Conservation (phyloP, 2,797 vertebrate genomes). For the Ceryle rudis region DNA sequence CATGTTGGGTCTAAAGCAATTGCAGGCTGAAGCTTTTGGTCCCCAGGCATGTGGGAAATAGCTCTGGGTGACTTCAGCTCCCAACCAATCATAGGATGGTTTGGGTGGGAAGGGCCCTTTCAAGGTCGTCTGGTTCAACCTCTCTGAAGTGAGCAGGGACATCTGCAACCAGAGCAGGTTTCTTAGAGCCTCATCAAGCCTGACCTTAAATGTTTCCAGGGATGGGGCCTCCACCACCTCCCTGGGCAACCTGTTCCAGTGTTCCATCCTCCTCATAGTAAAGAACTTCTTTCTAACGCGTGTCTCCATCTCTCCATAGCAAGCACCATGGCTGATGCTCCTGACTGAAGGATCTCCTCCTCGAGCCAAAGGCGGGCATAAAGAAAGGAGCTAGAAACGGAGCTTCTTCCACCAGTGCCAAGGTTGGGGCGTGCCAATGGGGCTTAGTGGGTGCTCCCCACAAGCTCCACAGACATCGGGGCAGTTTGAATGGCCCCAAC, state of each 20-base stretch:
- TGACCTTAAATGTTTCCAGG: too few relatives aligned
- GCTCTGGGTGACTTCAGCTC: neutral
- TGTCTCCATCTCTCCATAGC: rapidly evolving
- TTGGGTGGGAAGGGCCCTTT: too few relatives aligned
- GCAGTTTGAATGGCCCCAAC: neutral
- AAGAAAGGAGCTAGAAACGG: neutral
- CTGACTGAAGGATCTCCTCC: neutral
- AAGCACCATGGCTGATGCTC: neutral
- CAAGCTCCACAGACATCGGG: rapidly evolving
- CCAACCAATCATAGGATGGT: too few relatives aligned
- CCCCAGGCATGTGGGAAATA: neutral
- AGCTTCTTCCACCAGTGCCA: neutral
- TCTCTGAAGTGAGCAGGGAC: too few relatives aligned
- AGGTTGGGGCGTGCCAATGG: rapidly evolving
- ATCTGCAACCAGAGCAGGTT: too few relatives aligned
- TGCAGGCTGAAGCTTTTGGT: neutral
- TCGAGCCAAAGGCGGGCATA: neutral
- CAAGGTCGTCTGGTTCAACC: too few relatives aligned
- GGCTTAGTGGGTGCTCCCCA: neutral
- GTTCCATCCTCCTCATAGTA: too few relatives aligned
- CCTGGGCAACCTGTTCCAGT: too few relatives aligned
- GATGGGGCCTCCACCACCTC: too few relatives aligned
- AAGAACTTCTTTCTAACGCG: neutral
- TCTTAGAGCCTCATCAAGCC: too few relatives aligned
- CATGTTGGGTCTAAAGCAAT: neutral